phyloP scores from a whole-genome alignment of 64 coral and sea anemone genomes.

The Stichodactyla helianthus region DNA sequence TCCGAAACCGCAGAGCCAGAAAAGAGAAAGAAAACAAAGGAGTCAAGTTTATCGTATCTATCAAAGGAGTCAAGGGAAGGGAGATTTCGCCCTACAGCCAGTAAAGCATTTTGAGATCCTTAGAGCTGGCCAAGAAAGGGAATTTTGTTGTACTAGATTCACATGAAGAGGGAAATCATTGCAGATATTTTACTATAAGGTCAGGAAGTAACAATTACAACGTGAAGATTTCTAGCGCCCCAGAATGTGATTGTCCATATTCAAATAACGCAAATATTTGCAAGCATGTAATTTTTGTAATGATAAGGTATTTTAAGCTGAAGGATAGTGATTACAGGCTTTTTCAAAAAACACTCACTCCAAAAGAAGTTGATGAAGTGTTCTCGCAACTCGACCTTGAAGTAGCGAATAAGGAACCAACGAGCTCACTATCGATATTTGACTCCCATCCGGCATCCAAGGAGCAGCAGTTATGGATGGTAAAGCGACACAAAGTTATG shows the following conservation, averaged over 20 bases:
- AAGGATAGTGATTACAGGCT: too few species aligned
- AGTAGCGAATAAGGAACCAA: too few species aligned
- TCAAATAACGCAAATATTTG: constrained; percentile 10
- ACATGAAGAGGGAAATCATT: neutral
- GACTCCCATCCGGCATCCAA: too few species aligned
- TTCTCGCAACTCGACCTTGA: too few species aligned
- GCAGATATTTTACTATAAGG: constrained; percentile 23
- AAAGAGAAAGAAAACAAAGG: neutral
- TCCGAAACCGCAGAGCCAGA: neutral
- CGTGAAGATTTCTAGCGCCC: constrained; percentile 11
- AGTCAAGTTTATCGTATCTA: too few species aligned
- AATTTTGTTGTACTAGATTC: constrained; percentile 14
- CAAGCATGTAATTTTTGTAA: constrained; percentile 16
- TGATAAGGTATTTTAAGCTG: neutral
- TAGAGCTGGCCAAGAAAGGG: constrained; percentile 18
- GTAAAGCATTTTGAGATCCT: constrained; percentile 19
- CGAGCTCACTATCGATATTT: too few species aligned
- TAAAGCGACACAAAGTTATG: neutral
- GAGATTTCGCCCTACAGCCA: constrained; percentile 13
- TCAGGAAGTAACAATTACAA: constrained; percentile 18
- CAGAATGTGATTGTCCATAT: constrained; percentile 36
- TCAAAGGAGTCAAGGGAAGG: neutral
- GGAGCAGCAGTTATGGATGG: too few species aligned
- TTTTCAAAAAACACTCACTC: too few species aligned
- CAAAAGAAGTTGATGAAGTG: too few species aligned